These are phyloP conservation scores for Caenorhabditis angaria DNA, from an alignment of 2,888 invertebrate species.

Conservation along the genomic window DNA sequence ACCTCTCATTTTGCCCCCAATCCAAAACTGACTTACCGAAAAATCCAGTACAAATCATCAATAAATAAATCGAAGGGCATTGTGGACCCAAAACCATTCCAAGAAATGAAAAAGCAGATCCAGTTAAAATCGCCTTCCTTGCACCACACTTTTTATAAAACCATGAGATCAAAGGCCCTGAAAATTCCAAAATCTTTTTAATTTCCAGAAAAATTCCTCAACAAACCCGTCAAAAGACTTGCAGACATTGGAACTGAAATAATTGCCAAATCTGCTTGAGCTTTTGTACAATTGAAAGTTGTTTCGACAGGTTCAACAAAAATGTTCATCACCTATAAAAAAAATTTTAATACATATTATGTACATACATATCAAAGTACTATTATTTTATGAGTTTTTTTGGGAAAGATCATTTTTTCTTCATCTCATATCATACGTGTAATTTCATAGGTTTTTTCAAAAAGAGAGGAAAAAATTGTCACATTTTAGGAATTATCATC, in stretches of 20 bases:
- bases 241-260: conserved; percentile 50
- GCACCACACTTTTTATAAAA: conserved; percentile 51
- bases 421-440: neutral
- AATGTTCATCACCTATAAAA: conserved; percentile 54
- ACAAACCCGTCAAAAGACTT: conserved; percentile 48
- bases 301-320: conserved; percentile 47
- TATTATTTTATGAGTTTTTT: neutral
- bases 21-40: conserved; percentile 38
- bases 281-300: conserved; percentile 47
- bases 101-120: conserved; percentile 32
- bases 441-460: too few relatives aligned
- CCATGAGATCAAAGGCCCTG: conserved; percentile 53
- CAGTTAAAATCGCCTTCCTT: conserved; percentile 39
- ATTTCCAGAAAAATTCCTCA: neutral
- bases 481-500: too few relatives aligned
- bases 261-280: conserved; percentile 49
- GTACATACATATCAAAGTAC: neutral
- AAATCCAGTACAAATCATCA: conserved; percentile 40
- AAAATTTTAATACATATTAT: neutral
- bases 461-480: too few relatives aligned
- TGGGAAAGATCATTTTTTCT: neutral
- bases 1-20: neutral
- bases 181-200: conserved; percentile 4
- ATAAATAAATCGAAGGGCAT: conserved; percentile 37
- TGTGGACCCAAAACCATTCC: conserved; percentile 50